phyloP scores from a whole-genome alignment of 2,113 vertebrate species.

The Ramphastos sulfuratus region DNA sequence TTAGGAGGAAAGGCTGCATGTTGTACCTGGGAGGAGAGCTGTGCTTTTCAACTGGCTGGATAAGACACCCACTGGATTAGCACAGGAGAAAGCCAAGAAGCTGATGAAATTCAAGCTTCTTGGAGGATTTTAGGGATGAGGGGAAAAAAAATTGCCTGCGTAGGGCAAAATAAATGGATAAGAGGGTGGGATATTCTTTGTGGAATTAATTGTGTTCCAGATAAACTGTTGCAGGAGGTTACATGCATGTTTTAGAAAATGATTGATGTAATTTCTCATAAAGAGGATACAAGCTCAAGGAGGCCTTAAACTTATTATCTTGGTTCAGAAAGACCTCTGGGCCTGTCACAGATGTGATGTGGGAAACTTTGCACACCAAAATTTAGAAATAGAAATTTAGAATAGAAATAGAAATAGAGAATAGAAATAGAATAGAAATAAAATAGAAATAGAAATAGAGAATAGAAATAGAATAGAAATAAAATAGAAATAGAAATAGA shows the following conservation, averaged over 20 bases:
- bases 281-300: not conserved
- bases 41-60: not conserved
- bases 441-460: too few relatives aligned
- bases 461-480: too few relatives aligned
- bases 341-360: not conserved
- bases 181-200: not conserved
- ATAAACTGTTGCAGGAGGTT: not conserved
- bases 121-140: not conserved
- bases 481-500: too few relatives aligned
- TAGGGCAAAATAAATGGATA: not conserved
- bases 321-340: not conserved
- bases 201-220: not conserved
- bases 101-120: not conserved
- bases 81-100: not conserved
- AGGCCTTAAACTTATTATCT: not conserved
- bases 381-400: too few relatives aligned
- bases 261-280: not conserved
- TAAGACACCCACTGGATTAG: not conserved
- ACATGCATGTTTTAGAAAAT: not conserved
- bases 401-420: too few relatives aligned
- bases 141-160: accelerated
- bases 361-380: too few relatives aligned
- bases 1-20: not conserved
- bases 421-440: too few relatives aligned
- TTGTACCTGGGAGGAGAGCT: not conserved